Percentiles rank a stretch among this genome's conserved stretches.
phyloP scores from a whole-genome alignment of 2,113 vertebrate species.

The Craseonycteris thonglongyai region DNA sequence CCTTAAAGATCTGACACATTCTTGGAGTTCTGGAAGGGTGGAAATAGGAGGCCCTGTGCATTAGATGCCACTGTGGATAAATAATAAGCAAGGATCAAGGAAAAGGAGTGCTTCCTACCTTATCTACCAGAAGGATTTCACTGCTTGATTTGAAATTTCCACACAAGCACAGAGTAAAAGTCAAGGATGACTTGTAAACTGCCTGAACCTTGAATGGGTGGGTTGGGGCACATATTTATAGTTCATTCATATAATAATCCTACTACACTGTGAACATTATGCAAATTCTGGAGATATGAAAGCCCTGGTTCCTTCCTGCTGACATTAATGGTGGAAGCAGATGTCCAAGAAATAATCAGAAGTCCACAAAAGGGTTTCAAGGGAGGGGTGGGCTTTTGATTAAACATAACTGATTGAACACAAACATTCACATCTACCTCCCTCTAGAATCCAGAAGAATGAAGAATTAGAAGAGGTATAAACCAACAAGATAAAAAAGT shows the following conservation, averaged over 20 bases:
- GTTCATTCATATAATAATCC: conserved; percentile 32
- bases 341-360: background rate
- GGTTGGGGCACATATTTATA: background rate
- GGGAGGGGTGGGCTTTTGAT: background rate
- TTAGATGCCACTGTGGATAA: background rate
- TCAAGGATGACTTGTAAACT: background rate
- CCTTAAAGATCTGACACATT: conserved; percentile 15
- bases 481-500: background rate
- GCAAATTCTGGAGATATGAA: background rate
- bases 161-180: background rate
- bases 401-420: background rate
- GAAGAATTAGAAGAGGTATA: background rate
- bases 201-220: background rate
- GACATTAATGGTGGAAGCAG: background rate
- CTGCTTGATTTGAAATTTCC: conserved; percentile 11
- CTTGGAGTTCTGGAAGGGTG: background rate
- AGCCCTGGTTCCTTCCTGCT: background rate
- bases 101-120: background rate
- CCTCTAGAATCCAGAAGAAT: background rate
- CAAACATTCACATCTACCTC: background rate
- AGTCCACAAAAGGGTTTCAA: background rate
- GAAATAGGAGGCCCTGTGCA: background rate
- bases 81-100: background rate
- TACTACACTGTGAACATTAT: background rate
- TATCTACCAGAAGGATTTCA: background rate